Percentiles rank a stretch among this genome's conserved stretches.
These are phyloP conservation scores for Steatornis caripensis DNA, from an alignment of 2,113 vertebrate species.

Conservation along the genomic window DNA sequence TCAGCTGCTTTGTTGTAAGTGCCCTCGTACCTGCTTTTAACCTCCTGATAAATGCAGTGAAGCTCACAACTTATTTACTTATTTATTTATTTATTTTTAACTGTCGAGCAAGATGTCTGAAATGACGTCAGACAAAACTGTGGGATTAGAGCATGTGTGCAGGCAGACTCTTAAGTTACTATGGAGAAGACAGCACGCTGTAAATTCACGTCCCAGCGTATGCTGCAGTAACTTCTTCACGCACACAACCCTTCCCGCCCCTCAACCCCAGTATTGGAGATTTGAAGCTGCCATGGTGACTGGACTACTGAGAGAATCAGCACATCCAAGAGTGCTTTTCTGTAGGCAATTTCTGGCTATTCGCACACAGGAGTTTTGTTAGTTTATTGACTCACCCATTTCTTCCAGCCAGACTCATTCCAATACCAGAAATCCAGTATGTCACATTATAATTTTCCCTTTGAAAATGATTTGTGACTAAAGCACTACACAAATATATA, in stretches of 20 bases:
- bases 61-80: neutral
- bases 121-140: neutral
- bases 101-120: neutral
- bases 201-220: neutral
- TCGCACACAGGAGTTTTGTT: neutral
- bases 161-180: neutral
- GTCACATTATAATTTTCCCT: constrained; percentile 48
- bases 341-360: neutral
- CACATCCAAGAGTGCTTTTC: neutral
- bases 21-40: constrained; percentile 17
- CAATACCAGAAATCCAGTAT: constrained; percentile 56
- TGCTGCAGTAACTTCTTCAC: neutral
- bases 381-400: constrained; percentile 55
- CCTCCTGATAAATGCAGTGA: neutral
- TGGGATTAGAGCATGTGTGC: neutral
- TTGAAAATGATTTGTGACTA: constrained; percentile 59
- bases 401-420: constrained; percentile 44
- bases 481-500: neutral
- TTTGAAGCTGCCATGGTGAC: neutral
- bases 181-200: neutral
- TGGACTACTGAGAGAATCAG: neutral
- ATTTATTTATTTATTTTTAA: neutral
- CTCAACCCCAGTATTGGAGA: neutral
- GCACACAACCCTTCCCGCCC: neutral
- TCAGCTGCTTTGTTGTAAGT: neutral